These are phyloP conservation scores for Tetanocera ferruginea DNA, from an alignment of 2,888 invertebrate species.

Conservation along the genomic window DNA sequence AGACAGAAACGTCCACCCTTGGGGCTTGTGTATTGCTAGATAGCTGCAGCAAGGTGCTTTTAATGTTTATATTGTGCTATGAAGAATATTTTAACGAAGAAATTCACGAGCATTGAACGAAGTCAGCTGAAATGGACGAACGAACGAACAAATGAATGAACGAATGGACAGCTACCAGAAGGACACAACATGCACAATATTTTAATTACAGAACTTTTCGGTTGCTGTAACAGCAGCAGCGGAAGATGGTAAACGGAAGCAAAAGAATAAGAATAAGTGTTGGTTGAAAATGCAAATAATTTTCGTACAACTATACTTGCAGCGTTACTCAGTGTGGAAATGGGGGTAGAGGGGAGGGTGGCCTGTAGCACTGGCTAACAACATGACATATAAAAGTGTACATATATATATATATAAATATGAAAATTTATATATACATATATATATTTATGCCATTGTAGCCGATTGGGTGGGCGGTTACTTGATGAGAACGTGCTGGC, in stretches of 20 bases:
- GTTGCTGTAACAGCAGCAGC: background rate
- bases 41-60: background rate
- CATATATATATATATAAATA: too few relatives aligned
- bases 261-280: slow-evolving; percentile 7
- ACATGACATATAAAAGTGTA: background rate
- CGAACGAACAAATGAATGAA: background rate
- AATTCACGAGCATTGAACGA: background rate
- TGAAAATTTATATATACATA: background rate
- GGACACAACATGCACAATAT: slow-evolving; percentile 6
- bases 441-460: background rate
- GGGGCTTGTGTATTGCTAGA: background rate
- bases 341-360: background rate
- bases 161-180: background rate
- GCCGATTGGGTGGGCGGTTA: background rate
- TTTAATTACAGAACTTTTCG: slow-evolving; percentile 30
- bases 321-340: background rate
- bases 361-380: background rate
- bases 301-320: slow-evolving; percentile 4
- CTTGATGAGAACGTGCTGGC: background rate
- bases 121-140: background rate
- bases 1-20: background rate
- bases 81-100: slow-evolving; percentile 8
- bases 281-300: slow-evolving; percentile 2
- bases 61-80: background rate
- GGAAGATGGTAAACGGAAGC: background rate